phyloP scores from a whole-genome alignment of 2,113 vertebrate species.

The Antechinus flavipes region DNA sequence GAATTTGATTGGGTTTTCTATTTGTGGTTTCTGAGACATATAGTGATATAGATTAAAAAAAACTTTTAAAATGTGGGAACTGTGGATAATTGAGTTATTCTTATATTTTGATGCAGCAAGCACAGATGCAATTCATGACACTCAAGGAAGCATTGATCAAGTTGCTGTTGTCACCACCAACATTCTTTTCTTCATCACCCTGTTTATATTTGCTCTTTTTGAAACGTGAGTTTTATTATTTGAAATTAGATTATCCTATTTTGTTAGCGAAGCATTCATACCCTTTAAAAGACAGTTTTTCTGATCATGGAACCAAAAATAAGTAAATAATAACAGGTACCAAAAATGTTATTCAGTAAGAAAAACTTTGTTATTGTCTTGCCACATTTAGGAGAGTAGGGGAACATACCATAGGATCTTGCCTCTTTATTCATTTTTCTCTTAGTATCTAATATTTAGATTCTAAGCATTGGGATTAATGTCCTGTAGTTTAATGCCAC shows the following conservation, averaged over 20 bases:
- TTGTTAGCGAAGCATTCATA: conserved; percentile 33
- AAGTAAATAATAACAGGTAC: not conserved
- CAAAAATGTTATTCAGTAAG: not conserved
- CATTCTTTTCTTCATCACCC: conserved; percentile 92
- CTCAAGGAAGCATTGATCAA: conserved; percentile 87
- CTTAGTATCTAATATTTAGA: not conserved
- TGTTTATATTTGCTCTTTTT: conserved; percentile 97
- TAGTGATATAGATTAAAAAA: not conserved
- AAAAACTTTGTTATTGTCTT: not conserved
- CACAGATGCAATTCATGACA: conserved; percentile 75
- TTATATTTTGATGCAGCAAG: conserved; percentile 80
- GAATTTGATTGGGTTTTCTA: conserved; percentile 9
- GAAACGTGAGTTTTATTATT: conserved; percentile 92
- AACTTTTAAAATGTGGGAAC: not conserved
- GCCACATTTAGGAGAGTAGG: not conserved
- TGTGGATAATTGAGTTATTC: conserved; percentile 38
- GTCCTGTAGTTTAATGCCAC: not conserved
- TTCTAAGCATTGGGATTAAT: not conserved
- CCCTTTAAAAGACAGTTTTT: conserved; percentile 28
- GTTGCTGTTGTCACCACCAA: conserved; percentile 93
- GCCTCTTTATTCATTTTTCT: not conserved
- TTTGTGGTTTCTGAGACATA: conserved; percentile 6
- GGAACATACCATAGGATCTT: not conserved
- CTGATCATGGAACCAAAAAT: conserved; percentile 11
- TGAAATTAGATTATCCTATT: conserved; percentile 11